Base-by-base conservation (phyloP, 2,888 invertebrate genomes). In the Emesis furor region DNA sequence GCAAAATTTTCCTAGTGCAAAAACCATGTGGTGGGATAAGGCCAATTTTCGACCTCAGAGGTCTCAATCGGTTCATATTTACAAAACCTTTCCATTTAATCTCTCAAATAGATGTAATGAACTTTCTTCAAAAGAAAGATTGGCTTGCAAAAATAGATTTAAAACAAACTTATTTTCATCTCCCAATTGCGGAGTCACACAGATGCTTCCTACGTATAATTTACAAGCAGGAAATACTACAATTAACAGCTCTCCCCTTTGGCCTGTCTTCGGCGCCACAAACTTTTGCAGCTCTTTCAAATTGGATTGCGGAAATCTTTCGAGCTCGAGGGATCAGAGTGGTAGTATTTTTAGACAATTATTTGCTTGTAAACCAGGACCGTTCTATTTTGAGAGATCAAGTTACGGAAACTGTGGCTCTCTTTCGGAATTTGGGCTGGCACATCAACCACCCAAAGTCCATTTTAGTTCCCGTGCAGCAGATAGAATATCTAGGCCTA, bases 1-100 rank as follows among this genome's bases (percentile, higher is more conserved):
- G 42, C 42, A 42, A 42, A 42, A 12, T 42, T 3, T 42, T 42
- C 42, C 42, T 42, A 1, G 12, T 42, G 12, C 42, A 42, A 42
- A 12, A 42, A 7, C 12, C 42, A 3, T 12, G 14, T 42, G 42
- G 42, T 42, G 42, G 42, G 14, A 7, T 14, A 42, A 3, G 42
- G 3, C 12, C 42, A 42, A 14, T 42, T 42, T 42, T 42, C 12
- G 42, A 42, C 42, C 42, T 42, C 12, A 42, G 42, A 42, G 62
- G 62, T 10, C 62, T 62, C 62, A 62, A 62, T 30, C 24, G 24
- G 62, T 24, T 24, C 30, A 30, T 62, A 2, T n/a, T 42, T 3
- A 73, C 78, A 14, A 86, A 80, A 55, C 81, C 85, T 12, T 90
- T 90, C 71, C 78, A 79, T 0, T 69, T 90, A 10, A 83, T 88